These are phyloP conservation scores for Sisor rabdophorus DNA, from an alignment of 2,113 vertebrate species.

Conservation along the genomic window DNA sequence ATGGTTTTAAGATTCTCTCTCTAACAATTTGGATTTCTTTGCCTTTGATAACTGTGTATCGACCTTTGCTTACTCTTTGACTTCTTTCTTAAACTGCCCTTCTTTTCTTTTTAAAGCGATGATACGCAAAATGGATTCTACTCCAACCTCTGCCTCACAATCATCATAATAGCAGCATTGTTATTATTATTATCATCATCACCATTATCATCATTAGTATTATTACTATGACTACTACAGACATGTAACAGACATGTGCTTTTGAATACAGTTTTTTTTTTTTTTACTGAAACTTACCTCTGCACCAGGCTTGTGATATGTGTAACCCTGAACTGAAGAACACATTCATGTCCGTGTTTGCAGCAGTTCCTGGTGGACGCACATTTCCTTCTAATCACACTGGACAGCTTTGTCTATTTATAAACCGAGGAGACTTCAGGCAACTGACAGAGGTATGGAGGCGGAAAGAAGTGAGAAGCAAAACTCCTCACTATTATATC, in stretches of 20 bases:
- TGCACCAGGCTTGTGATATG: no score
- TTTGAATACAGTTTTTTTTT: background rate
- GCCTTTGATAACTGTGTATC: no score
- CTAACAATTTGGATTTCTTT: no score
- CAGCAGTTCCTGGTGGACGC: constrained; percentile 41
- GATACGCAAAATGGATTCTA: no score
- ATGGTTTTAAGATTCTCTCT: no score
- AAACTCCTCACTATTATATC: constrained; percentile 40
- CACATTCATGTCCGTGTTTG: constrained; percentile 20
- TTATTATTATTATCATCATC: no score
- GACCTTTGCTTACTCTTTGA: no score
- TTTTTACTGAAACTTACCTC: background rate
- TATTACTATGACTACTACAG: background rate
- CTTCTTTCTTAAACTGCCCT: no score
- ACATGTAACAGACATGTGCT: background rate
- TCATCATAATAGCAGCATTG: no score
- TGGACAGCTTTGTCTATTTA: constrained; percentile 57
- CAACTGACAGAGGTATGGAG: constrained; percentile 30
- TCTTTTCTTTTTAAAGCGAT: no score
- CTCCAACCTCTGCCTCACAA: no score
- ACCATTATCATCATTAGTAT: no score
- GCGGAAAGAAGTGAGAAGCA: constrained; percentile 25
- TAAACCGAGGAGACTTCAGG: constrained; percentile 35
- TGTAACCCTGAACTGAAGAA: background rate
- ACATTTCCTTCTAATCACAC: constrained; percentile 55